These are phyloP conservation scores for Eristalis pertinax DNA, from an alignment of 2,888 invertebrate species.

Conservation along the genomic window DNA sequence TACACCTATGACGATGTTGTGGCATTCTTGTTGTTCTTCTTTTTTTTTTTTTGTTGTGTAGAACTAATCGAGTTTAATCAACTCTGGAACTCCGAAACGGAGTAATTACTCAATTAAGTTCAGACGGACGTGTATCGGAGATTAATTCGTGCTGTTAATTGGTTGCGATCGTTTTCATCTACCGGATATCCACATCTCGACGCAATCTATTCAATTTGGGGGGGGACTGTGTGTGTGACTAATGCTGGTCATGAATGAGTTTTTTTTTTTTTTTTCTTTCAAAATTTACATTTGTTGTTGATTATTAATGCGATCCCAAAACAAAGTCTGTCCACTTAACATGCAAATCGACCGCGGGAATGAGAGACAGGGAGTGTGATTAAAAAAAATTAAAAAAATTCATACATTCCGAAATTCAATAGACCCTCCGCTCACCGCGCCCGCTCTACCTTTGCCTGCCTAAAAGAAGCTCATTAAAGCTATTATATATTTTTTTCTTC, in stretches of 20 bases:
- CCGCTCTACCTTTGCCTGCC: slow-evolving; percentile 33
- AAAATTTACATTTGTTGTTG: neutral
- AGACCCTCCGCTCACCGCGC: neutral
- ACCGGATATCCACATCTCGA: slow-evolving; percentile 26
- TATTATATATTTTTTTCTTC: slow-evolving; percentile 39
- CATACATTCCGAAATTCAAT: slow-evolving; percentile 8
- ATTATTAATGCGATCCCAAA: slow-evolving; percentile 12
- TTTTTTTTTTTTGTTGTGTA: neutral
- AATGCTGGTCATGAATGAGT: neutral
- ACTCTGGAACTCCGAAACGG: slow-evolving; percentile 41
- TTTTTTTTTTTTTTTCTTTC: neutral
- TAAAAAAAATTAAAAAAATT: neutral
- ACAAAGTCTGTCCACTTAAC: slow-evolving; percentile 36
- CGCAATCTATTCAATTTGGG: neutral
- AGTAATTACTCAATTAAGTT: slow-evolving; percentile 62
- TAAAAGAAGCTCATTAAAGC: slow-evolving; percentile 67
- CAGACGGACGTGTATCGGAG: slow-evolving; percentile 36
- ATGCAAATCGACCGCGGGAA: slow-evolving; percentile 54
- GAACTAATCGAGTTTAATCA: slow-evolving; percentile 60
- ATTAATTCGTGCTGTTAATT: slow-evolving; percentile 43
- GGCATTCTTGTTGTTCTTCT: no score
- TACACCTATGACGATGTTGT: neutral
- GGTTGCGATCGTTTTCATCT: neutral
- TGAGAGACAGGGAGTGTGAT: neutral
- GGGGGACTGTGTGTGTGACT: neutral